Base-by-base conservation (phyloP, 2,888 invertebrate species). In the Onchidella celtica region DNA sequence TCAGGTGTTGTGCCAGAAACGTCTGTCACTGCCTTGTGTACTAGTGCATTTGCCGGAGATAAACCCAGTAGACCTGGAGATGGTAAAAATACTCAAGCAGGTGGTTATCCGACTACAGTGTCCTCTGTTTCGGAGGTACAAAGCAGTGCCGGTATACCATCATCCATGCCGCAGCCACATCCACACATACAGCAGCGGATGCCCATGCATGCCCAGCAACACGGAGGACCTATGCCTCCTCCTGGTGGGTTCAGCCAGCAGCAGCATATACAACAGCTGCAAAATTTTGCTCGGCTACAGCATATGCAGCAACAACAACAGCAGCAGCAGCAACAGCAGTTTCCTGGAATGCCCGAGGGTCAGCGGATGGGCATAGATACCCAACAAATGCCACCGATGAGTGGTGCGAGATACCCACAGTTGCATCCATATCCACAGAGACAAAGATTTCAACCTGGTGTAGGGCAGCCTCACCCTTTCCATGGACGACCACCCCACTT, bases 191-290 rank as follows among this genome's bases (percentile, higher is more conserved):
- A 65, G 36, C 80, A 80, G 34, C 38, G 74, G 34, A 79, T 79
- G 72, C 79, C 79, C n/a, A 0, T 74, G 38, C 79, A 65, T n/a
- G 36, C 70, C 4, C 79, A 79, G 34, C 73, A 72, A 14, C 59
- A 55, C 40, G 59, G 72, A 38, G 81, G 74, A 21, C 38, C 80
- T 3, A 40, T 63, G 24, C 66, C 76, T 9, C 68, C 77, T 57
- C n/a, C n/a, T n/a, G n/a, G n/a, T n/a, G 73, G 68, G 11, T 69
- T 83, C 57, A 82, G 77, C 21, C 84, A 77, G 32, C 81, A 85
- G 55, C 81, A 78, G 29, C 79, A 81, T 36, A 75, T 81, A 69
- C 75, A 69, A 55, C 79, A 76, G 17, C 79, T 65, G 63, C 74
- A 79, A 38, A 83, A 65, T 27, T 29, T 75, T 21, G 79, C 79